Evolutionary conservation across 2,888 invertebrate species (phyloP), one percentile per base, ranked within the genome.

Genomic region (Parnassius glacialis): DNA sequence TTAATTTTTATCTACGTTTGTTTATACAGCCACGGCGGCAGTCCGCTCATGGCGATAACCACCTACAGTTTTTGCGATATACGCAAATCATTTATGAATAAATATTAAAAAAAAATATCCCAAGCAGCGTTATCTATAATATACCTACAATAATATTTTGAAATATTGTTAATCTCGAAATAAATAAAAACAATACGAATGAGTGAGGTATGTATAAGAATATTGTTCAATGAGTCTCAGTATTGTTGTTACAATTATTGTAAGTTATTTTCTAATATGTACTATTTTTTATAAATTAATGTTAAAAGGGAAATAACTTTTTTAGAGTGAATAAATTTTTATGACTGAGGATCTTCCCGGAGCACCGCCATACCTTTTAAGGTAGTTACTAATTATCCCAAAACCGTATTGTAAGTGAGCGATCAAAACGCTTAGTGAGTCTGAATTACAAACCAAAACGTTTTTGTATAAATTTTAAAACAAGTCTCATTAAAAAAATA

Each of bases 11-110:
- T 79, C 81, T 74, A 69, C 67, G 69, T 68, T 66, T 85, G 82
- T 87, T 84, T 84, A 85, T 79, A 75, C 79, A 80, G 75, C 73
- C 75, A 74, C 70, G 74, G 74, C 70, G 70, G 74, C 69, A 68
- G 65, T 66, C 43, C 52, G 67, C 66, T 44, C 60, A 66, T 70
- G 25, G 41, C 59, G 72, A 73, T 76, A 77, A 75, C 74, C 68
- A 78, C 7, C 7, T 34, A 34, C 34, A 34, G 76, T 78, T 75
- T 74, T 71, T 73, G 71, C 69, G 70, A 66, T 67, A 61, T 59
- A 61, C 59, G 59, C 60, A 62, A 62, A 63, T 63, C 53, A 63
- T 59, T 66, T 57, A 56, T 61, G 59, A 57, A 5, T 34, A 34
- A 7, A 34, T 7, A 57, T 50, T 52, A 56, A 56, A 56, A 34